Percentiles rank a stretch among this genome's conserved stretches.
Conservation (phyloP, 2,113 vertebrate genomes). For the Trichomycterus rosablanca region DNA sequence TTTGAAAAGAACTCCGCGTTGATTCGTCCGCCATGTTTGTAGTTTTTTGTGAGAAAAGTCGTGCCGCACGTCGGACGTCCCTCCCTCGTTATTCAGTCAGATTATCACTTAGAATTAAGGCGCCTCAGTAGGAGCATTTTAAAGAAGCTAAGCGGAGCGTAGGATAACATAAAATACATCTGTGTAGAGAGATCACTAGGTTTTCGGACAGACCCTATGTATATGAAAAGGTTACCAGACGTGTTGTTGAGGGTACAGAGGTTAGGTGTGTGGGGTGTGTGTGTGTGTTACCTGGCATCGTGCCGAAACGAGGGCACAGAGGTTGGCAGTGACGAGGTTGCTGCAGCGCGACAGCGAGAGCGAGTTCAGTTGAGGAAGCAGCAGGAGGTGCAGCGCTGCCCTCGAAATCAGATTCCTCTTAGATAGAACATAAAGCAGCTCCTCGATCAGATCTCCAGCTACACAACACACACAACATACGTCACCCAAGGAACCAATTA, state of each 20-base stretch:
- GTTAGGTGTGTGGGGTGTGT: neutral
- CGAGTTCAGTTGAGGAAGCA: conserved; percentile 71
- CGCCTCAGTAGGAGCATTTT: too few species aligned
- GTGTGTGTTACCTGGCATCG: conserved; percentile 73
- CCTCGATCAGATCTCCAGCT: conserved; percentile 68
- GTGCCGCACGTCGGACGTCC: too few species aligned
- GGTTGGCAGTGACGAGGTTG: conserved; percentile 61
- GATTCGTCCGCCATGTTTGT: too few species aligned
- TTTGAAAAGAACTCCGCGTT: too few species aligned
- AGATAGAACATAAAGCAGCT: conserved; percentile 66
- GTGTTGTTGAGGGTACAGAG: neutral
- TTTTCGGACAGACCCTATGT: too few species aligned
- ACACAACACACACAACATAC: neutral
- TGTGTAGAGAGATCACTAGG: too few species aligned
- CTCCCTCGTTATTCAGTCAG: too few species aligned
- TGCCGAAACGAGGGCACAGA: conserved; percentile 62
- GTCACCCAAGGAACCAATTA: neutral
- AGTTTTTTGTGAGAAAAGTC: too few species aligned
- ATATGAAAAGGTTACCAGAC: too few species aligned
- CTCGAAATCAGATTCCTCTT: conserved; percentile 64
- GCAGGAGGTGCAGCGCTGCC: conserved; percentile 74
- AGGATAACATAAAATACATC: too few species aligned
- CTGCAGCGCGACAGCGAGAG: conserved; percentile 67
- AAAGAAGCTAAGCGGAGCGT: too few species aligned
- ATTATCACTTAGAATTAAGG: too few species aligned